A percentile compares a stretch with the other conserved stretches of the same genome.
Evolutionary conservation across 2,888 invertebrate species (phyloP).

Genomic region (Capitulum mitella): DNA sequence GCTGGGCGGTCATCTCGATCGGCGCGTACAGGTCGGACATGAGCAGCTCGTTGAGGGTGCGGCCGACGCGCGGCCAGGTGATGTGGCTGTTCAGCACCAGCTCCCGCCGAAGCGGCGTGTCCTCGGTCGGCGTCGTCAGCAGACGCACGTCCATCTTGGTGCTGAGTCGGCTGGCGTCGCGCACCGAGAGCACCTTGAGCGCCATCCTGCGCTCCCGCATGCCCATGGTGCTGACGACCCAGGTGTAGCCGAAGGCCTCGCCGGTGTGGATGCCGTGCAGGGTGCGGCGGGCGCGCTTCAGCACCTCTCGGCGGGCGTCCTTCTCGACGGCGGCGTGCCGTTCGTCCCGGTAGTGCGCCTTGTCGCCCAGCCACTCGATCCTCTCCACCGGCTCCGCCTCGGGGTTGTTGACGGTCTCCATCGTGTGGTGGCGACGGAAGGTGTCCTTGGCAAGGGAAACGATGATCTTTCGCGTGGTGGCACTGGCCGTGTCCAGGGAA

Average conservation of each 20-base stretch:
- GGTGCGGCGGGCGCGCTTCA: not conserved
- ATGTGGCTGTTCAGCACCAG: not conserved
- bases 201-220: not conserved
- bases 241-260: not conserved
- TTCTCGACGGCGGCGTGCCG: not conserved
- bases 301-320: slow-evolving; percentile 3
- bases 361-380: slow-evolving; percentile 11
- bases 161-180: not conserved
- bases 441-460: not conserved
- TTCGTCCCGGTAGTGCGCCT: not conserved
- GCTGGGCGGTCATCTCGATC: not conserved
- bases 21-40: not conserved
- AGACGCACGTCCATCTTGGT: not conserved
- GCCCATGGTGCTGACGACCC: not conserved
- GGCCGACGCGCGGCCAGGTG: not conserved
- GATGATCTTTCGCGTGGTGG: not conserved
- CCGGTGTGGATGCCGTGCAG: not conserved
- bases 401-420: not conserved
- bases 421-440: not conserved
- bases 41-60: not conserved
- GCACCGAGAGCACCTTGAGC: not conserved
- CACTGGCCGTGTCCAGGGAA: not conserved
- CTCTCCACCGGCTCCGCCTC: not conserved
- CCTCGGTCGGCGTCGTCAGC: not conserved
- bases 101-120: not conserved